Evolutionary conservation across 64 coral and sea anemone species (phyloP).

Genomic region (Trachythela sp.): DNA sequence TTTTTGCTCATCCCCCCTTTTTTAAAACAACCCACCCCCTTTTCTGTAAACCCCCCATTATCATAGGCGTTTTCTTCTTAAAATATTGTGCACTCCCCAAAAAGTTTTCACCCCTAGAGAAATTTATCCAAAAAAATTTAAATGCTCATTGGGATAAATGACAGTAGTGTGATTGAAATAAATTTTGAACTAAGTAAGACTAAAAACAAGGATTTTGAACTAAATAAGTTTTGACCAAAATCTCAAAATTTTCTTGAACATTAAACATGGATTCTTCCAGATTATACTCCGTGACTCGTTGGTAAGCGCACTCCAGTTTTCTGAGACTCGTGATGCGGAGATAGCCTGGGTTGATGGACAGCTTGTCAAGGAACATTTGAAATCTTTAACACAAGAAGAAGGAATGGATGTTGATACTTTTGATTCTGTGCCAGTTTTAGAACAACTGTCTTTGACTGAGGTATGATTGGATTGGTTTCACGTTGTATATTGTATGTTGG

Average conservation of each 20-base stretch:
- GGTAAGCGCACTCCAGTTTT: slow-evolving; percentile 93
- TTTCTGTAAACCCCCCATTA: no score
- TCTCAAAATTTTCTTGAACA: neutral
- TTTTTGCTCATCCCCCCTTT: no score
- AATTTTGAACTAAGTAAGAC: no score
- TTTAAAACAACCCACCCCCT: no score
- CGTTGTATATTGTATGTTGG: no score
- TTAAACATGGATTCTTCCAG: neutral
- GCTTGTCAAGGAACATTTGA: slow-evolving; percentile 60
- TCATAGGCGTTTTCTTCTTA: no score
- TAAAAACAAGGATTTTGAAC: no score
- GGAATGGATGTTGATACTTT: slow-evolving; percentile 84
- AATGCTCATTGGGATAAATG: no score
- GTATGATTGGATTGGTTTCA: slow-evolving; percentile 45
- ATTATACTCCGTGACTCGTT: slow-evolving; percentile 89
- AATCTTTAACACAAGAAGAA: slow-evolving; percentile 63
- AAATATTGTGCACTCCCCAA: no score
- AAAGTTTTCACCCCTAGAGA: no score
- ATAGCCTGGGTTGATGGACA: slow-evolving; percentile 97
- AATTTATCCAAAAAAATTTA: neutral
- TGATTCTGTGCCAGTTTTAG: slow-evolving; percentile 84
- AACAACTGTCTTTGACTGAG: slow-evolving; percentile 60
- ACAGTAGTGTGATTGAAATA: no score
- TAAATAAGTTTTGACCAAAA: neutral
- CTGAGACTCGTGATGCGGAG: slow-evolving; percentile 87